A percentile compares a stretch with the other conserved stretches of the same genome.
phyloP scores from a whole-genome alignment of 2,797 vertebrate genomes.

The Lagodon rhomboides region DNA sequence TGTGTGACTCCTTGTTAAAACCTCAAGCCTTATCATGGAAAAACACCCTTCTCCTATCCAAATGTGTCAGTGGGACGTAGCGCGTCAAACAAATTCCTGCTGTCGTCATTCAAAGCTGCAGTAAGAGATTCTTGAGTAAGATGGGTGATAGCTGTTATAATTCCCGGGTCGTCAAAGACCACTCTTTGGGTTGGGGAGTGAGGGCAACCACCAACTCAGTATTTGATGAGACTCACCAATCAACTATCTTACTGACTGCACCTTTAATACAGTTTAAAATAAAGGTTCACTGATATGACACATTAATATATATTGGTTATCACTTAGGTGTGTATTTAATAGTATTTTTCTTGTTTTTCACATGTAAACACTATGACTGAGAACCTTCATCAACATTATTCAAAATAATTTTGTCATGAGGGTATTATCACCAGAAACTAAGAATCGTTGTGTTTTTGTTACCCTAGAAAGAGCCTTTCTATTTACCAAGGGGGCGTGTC shows the following conservation, averaged over 20 bases:
- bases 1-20: conserved; percentile 29
- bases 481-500: too few relatives aligned
- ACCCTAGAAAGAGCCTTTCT: too few relatives aligned
- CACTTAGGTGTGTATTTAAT: background rate
- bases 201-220: too few relatives aligned
- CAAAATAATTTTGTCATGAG: too few relatives aligned
- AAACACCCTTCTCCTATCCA: conserved; percentile 60
- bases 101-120: conserved; percentile 3
- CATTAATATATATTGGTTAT: background rate
- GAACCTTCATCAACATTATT: too few relatives aligned
- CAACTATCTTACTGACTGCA: too few relatives aligned
- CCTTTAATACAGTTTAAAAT: background rate
- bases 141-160: too few relatives aligned
- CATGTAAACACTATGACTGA: background rate
- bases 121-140: background rate
- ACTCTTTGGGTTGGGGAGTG: too few relatives aligned
- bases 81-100: conserved; percentile 8
- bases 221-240: too few relatives aligned
- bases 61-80: conserved; percentile 5
- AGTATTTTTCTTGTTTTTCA: background rate
- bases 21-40: conserved; percentile 63
- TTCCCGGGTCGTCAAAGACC: too few relatives aligned
- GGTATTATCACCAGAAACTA: too few relatives aligned
- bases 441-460: too few relatives aligned
- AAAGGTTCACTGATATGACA: background rate